Evolutionary conservation across 2,888 invertebrate genomes (phyloP).

Genomic region (Caenorhabditis afra): DNA sequence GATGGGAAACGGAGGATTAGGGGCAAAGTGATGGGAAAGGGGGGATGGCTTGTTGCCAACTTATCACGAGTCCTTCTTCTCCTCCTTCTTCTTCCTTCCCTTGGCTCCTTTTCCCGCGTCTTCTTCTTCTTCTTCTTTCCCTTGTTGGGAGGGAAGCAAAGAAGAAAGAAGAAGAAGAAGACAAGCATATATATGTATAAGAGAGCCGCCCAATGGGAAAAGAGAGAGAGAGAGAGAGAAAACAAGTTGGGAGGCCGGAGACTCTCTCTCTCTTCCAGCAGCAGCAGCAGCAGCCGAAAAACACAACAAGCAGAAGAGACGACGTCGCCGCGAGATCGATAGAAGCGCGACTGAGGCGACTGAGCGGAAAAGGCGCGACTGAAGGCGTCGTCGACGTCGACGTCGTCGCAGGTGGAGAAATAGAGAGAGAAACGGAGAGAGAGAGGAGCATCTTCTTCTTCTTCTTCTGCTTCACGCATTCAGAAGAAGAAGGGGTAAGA

Average conservation of each 20-base stretch:
- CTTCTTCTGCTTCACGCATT: no score
- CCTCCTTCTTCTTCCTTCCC: not conserved
- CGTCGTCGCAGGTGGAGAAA: conserved; percentile 1
- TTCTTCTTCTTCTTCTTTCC: conserved; percentile 18
- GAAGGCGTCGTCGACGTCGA: conserved; percentile 3
- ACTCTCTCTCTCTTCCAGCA: not conserved
- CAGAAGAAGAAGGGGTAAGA: no score
- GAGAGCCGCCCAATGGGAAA: not conserved
- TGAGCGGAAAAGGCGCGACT: no score
- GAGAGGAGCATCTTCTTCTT: not conserved
- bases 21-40: not conserved
- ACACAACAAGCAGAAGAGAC: conserved; percentile 10
- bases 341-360: conserved; percentile 8
- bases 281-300: not conserved
- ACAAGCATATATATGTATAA: conserved; percentile 39
- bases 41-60: conserved; percentile 45
- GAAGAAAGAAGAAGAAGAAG: conserved; percentile 9
- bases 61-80: conserved; percentile 17
- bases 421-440: not conserved
- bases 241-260: conserved; percentile 6
- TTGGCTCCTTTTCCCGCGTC: not conserved
- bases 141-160: not conserved
- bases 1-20: not conserved
- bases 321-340: conserved; percentile 8
- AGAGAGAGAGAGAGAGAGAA: conserved; percentile 23